Percentiles rank a stretch among this genome's conserved stretches.
phyloP scores from a whole-genome alignment of 2,113 vertebrate species.

The Anser cygnoides region DNA sequence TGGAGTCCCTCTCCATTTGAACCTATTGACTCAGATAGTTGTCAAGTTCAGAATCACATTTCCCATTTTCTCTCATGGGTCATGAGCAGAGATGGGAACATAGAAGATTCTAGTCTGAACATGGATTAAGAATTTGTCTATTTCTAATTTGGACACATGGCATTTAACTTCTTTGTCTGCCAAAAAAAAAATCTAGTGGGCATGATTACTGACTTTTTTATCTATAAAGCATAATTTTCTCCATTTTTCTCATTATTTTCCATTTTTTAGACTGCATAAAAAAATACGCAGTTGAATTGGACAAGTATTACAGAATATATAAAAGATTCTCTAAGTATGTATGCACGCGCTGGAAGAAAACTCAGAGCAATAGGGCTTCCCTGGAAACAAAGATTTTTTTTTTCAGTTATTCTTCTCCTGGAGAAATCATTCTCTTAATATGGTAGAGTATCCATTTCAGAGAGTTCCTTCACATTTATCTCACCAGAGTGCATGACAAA shows the following conservation, averaged over 20 bases:
- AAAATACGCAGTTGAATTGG: neutral
- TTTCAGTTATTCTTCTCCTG: neutral
- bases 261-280: neutral
- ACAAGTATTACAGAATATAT: neutral
- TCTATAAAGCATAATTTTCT: neutral
- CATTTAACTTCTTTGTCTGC: neutral
- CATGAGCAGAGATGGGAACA: neutral
- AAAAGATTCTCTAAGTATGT: neutral
- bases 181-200: neutral
- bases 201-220: neutral
- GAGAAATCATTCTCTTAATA: neutral
- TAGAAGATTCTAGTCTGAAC: neutral
- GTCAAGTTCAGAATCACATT: neutral
- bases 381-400: neutral
- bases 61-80: neutral
- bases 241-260: neutral
- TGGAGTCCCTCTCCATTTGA: neutral
- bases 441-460: neutral
- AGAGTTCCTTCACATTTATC: neutral
- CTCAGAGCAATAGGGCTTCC: neutral
- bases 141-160: neutral
- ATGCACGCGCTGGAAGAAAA: neutral
- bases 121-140: neutral
- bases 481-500: neutral
- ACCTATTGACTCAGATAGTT: neutral